Evolutionary conservation across 2,888 invertebrate species (phyloP).

Genomic region (Tachina lurida): DNA sequence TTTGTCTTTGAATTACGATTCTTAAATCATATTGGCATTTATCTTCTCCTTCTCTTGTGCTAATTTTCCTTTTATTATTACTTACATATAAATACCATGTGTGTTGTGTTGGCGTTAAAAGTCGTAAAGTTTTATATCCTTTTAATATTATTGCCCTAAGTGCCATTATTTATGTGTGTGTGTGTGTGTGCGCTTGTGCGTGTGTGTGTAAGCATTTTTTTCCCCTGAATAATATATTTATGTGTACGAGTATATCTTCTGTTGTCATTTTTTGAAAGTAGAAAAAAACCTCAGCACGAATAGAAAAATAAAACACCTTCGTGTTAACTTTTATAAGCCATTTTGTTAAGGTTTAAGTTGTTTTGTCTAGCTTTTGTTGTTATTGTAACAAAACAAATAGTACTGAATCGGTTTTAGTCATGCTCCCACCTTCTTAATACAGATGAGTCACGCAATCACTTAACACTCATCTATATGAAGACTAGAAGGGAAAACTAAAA

Average conservation of each 20-base stretch:
- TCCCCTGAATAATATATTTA: conserved; percentile 33
- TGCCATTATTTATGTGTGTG: not conserved
- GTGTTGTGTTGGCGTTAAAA: conserved; percentile 2
- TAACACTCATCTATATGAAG: conserved; percentile 54
- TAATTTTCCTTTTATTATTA: conserved; percentile 12
- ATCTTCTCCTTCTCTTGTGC: not conserved
- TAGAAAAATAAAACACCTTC: conserved; percentile 55
- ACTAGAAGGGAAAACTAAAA: not conserved
- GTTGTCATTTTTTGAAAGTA: conserved; percentile 23
- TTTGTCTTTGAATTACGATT: conserved; percentile 52
- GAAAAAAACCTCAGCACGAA: conserved; percentile 39
- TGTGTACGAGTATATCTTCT: conserved; percentile 15
- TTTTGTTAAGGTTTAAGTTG: conserved; percentile 50
- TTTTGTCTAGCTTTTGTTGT: conserved; percentile 36
- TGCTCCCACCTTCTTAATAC: conserved; percentile 49
- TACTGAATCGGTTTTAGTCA: conserved; percentile 62
- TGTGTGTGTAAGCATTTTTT: not conserved
- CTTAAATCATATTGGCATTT: conserved; percentile 37
- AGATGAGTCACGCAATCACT: conserved; percentile 73
- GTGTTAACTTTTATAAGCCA: conserved; percentile 61
- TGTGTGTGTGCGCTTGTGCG: not conserved
- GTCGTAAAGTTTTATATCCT: conserved; percentile 59
- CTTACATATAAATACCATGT: not conserved
- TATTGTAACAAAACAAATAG: conserved; percentile 56
- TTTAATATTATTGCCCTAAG: conserved; percentile 48